A percentile compares a stretch with the other conserved stretches of the same genome.
phyloP scores from a whole-genome alignment of 2,797 vertebrate genomes.

The Merluccius polli region DNA sequence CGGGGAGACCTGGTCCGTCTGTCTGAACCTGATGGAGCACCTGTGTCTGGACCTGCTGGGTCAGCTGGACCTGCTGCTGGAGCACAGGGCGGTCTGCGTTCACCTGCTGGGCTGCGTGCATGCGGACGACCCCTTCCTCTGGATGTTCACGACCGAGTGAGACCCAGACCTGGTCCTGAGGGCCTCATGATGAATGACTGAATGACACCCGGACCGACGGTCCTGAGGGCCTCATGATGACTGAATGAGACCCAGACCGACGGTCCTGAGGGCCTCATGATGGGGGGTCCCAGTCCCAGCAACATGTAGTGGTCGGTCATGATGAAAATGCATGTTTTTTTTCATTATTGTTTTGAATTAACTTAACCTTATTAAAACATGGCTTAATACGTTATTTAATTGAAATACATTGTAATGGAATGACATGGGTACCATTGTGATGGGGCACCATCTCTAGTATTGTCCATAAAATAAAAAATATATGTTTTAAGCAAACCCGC shows the following conservation, averaged over 20 bases:
- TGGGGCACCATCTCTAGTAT: too few species aligned
- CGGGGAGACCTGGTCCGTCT: conserved; percentile 55
- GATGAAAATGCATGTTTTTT: background rate
- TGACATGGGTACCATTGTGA: background rate
- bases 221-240: too few species aligned
- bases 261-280: too few species aligned
- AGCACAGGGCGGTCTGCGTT: conserved; percentile 58
- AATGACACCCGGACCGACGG: too few species aligned
- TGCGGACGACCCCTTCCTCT: conserved; percentile 59
- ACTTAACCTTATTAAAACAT: background rate
- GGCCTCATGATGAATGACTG: too few species aligned
- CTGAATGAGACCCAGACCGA: background rate
- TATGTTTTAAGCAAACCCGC: too few species aligned
- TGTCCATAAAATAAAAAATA: too few species aligned
- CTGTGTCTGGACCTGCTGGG: conserved; percentile 60
- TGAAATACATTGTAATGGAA: background rate
- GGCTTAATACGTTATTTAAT: background rate
- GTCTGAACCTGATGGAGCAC: conserved; percentile 58
- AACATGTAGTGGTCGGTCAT: background rate
- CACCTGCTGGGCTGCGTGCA: conserved; percentile 57
- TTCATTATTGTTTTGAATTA: background rate
- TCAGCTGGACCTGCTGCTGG: conserved; percentile 62
- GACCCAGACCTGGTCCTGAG: too few species aligned
- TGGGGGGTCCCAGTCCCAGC: background rate
- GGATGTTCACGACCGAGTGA: conserved; percentile 50